phyloP scores from a whole-genome alignment of 2,888 invertebrate species.

The Drosophila setosimentum region DNA sequence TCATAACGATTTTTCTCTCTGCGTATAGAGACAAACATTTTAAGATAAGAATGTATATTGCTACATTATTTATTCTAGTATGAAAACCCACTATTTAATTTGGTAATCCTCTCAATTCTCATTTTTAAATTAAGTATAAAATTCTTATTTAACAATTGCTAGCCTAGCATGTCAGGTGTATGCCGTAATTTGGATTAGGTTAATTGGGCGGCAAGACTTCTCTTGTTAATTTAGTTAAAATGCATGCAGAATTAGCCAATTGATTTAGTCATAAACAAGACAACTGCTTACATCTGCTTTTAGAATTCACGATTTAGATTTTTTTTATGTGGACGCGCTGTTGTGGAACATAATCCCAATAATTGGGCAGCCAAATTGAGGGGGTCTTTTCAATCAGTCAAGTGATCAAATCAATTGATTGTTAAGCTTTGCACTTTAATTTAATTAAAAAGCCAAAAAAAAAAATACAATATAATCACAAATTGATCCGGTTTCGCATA shows the following conservation, averaged over 20 bases:
- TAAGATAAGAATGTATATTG: not conserved
- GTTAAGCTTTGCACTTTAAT: slow-evolving; percentile 7
- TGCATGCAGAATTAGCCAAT: slow-evolving; percentile 17
- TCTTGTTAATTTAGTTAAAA: slow-evolving; percentile 35
- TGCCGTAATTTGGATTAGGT: not conserved
- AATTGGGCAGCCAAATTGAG: not conserved
- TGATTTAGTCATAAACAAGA: slow-evolving; percentile 29
- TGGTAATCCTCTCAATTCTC: not conserved
- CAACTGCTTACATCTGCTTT: not conserved
- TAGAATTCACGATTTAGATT: slow-evolving; percentile 26
- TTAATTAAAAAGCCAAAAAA: slow-evolving; percentile 6
- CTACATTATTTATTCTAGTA: not conserved
- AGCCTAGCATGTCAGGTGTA: not conserved
- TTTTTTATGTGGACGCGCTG: slow-evolving; percentile 43
- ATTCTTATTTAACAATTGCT: no score
- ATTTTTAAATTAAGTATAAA: not conserved
- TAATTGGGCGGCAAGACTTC: slow-evolving; percentile 11
- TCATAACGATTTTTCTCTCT: not conserved
- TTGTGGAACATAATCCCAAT: slow-evolving; percentile 57
- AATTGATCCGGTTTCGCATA: not conserved
- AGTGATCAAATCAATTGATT: slow-evolving; percentile 5
- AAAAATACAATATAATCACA: not conserved
- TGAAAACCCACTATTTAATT: not conserved
- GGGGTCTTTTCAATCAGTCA: not conserved
- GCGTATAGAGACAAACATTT: not conserved